phyloP scores from a whole-genome alignment of 37 sponge, comb jelly and placozoan genomes.

The Lycopodina hypogea region DNA sequence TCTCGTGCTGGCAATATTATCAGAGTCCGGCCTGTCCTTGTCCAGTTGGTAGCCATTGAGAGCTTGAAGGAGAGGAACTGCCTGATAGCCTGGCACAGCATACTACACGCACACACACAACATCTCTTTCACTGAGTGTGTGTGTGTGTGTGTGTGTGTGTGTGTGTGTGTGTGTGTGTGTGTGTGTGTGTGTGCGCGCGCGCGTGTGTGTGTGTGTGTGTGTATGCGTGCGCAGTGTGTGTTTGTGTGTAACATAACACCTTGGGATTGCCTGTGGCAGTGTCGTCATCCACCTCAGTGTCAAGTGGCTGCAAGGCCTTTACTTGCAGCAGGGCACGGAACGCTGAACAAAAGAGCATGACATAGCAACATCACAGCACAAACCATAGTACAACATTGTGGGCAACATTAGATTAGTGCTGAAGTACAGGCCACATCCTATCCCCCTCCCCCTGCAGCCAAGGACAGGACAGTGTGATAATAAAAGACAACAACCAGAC shows the following conservation, averaged over 20 bases:
- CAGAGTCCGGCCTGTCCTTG: background rate
- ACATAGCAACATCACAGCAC: background rate
- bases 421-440: no score
- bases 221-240: no score
- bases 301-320: slow-evolving; percentile 51
- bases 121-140: background rate
- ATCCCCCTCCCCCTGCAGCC: no score
- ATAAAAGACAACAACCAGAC: no score
- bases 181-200: no score
- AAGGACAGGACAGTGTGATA: no score
- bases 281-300: slow-evolving; percentile 39
- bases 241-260: no score
- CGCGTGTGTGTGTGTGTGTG: no score
- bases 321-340: slow-evolving; percentile 67
- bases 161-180: no score
- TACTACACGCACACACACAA: slow-evolving; percentile 17
- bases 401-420: no score
- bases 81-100: slow-evolving; percentile 19
- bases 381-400: no score
- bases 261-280: slow-evolving; percentile 42
- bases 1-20: no score
- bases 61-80: slow-evolving; percentile 45
- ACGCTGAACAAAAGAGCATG: slow-evolving; percentile 40
- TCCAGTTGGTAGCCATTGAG: slow-evolving; percentile 59
- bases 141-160: background rate